Evolutionary conservation across 2,888 invertebrate species (phyloP).

Genomic region (Oligia fasciuncula): DNA sequence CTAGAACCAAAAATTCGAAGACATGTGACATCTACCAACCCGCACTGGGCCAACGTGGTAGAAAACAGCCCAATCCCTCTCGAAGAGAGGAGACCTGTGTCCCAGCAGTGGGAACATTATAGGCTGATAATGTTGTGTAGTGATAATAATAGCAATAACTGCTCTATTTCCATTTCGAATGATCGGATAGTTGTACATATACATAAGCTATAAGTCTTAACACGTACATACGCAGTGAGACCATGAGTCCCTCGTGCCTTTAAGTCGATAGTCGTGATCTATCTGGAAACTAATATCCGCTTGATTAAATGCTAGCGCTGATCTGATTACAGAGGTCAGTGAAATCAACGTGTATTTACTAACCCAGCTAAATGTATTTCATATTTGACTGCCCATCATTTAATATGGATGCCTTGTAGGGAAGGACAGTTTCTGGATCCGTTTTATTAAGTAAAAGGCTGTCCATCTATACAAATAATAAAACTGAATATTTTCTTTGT

Average conservation of each 20-base stretch:
- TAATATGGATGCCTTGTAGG: conserved; percentile 24
- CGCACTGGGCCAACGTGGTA: not conserved
- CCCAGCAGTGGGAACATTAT: too few species aligned
- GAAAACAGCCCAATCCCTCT: not conserved
- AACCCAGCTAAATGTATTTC: conserved; percentile 55
- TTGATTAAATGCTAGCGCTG: conserved; percentile 72
- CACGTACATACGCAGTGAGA: conserved; percentile 1
- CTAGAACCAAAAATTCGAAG: not conserved
- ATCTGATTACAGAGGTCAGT: conserved; percentile 72
- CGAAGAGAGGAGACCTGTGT: not conserved
- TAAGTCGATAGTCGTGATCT: conserved; percentile 61
- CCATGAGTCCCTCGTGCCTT: conserved; percentile 21
- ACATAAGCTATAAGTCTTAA: not conserved
- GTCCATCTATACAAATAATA: not conserved
- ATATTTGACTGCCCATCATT: conserved; percentile 39
- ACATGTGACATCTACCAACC: not conserved
- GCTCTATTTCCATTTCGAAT: not conserved
- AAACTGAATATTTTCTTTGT: not conserved
- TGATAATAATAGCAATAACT: conserved; percentile 14
- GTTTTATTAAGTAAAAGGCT: not conserved
- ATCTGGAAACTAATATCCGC: conserved; percentile 74
- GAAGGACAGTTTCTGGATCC: not conserved
- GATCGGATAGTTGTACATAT: conserved; percentile 3
- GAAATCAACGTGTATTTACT: conserved; percentile 59
- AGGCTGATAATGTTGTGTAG: not conserved